A percentile compares a stretch with the other conserved stretches of the same genome.
These are phyloP conservation scores for Sciurus niger DNA, from an alignment of 2,113 vertebrate species.

Conservation along the genomic window DNA sequence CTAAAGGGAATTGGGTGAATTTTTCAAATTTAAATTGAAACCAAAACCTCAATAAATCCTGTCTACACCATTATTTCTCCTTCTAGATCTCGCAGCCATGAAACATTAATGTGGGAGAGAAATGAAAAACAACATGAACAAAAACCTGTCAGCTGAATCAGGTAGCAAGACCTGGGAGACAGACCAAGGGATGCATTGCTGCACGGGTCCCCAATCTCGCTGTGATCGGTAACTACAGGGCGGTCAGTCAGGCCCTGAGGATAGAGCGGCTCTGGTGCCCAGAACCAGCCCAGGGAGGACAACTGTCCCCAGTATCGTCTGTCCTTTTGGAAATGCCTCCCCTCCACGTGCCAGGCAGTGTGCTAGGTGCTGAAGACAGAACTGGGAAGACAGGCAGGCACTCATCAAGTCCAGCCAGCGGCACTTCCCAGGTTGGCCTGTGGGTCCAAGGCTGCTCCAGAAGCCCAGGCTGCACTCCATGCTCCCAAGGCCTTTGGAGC, in stretches of 20 bases:
- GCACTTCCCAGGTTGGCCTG: neutral
- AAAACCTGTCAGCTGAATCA: neutral
- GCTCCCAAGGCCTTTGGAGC: fast-evolving
- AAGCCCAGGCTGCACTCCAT: neutral
- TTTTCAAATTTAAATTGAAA: conserved; percentile 64
- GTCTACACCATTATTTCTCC: neutral
- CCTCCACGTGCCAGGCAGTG: neutral
- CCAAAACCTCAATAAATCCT: conserved; percentile 57
- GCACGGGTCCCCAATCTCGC: neutral
- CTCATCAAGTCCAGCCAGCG: neutral
- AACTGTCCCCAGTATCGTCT: fast-evolving
- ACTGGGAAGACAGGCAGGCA: fast-evolving
- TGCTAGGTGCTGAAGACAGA: neutral
- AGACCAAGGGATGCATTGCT: neutral
- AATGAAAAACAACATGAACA: neutral
- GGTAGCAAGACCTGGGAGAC: neutral
- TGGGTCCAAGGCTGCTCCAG: too few relatives aligned
- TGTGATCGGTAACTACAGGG: neutral
- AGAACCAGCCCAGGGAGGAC: neutral
- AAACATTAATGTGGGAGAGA: conserved; percentile 56
- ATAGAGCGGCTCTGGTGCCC: fast-evolving
- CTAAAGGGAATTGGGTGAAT: neutral
- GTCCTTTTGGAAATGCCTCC: fast-evolving
- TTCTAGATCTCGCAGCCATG: neutral
- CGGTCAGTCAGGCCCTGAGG: neutral